Evolutionary conservation across 2,113 vertebrate genomes (phyloP).

Genomic region (Notothenia coriiceps): DNA sequence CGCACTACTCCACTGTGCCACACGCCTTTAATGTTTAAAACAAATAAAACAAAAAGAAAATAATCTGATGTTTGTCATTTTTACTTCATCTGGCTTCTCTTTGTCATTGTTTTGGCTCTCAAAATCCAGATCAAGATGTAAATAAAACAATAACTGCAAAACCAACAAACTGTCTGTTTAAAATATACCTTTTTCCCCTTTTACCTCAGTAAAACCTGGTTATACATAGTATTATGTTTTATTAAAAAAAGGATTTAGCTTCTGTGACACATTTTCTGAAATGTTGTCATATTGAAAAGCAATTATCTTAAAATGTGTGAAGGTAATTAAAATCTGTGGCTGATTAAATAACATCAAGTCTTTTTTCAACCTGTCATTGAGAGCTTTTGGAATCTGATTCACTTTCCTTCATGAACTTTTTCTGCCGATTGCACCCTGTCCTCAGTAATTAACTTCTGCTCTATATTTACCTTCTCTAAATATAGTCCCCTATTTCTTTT

Average conservation of each 20-base stretch:
- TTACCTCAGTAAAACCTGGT: neutral
- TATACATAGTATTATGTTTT: neutral
- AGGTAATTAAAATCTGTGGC: neutral
- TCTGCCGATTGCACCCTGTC: neutral
- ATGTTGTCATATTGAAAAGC: neutral
- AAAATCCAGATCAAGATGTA: neutral
- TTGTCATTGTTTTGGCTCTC: neutral
- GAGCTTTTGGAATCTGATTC: neutral
- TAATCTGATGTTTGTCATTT: no score
- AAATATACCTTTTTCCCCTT: neutral
- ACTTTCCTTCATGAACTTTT: neutral
- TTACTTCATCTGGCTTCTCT: neutral
- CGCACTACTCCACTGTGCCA: no score
- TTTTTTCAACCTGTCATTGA: no score
- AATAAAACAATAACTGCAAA: neutral
- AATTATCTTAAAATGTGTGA: neutral
- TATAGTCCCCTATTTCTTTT: conserved; percentile 10
- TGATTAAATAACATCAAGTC: neutral
- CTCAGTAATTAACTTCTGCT: conserved; percentile 27
- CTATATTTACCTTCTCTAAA: conserved; percentile 39
- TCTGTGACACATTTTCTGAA: neutral
- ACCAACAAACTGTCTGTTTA: neutral
- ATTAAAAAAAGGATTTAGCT: no score
- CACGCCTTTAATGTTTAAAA: no score
- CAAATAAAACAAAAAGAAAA: no score